Conservation (phyloP, 2,797 vertebrate genomes). For the Catamblyrhynchus diadema region DNA sequence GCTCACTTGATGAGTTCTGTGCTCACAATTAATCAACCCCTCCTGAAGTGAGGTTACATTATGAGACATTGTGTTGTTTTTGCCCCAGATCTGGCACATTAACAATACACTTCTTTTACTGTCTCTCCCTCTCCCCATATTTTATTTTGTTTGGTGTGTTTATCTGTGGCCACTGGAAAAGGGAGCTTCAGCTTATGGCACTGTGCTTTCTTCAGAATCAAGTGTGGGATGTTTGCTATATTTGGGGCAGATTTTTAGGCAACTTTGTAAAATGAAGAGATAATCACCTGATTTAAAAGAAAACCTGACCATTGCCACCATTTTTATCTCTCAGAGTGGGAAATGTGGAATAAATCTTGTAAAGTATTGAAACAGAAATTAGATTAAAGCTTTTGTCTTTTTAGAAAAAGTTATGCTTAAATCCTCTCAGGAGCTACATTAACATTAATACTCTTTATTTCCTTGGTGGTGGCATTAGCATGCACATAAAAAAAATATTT, state of each 20-base stretch:
- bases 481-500: not conserved
- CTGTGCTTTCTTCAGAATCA: not conserved
- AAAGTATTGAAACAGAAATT: not conserved
- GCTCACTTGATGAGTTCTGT: not conserved
- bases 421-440: not conserved
- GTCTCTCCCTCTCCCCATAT: not conserved
- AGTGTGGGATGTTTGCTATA: not conserved
- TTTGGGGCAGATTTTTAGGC: not conserved
- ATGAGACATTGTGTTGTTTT: not conserved
- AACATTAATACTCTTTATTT: not conserved
- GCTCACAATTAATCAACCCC: not conserved
- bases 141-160: not conserved
- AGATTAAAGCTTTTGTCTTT: not conserved
- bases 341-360: not conserved
- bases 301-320: not conserved
- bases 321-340: not conserved
- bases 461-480: not conserved
- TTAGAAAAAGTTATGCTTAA: not conserved
- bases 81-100: not conserved
- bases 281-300: not conserved
- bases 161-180: not conserved
- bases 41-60: not conserved
- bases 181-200: not conserved
- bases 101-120: not conserved
- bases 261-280: not conserved